A percentile compares a stretch with the other conserved stretches of the same genome.
These are phyloP conservation scores for Linnaemya vulpina DNA, from an alignment of 2,888 invertebrate genomes.

Conservation along the genomic window DNA sequence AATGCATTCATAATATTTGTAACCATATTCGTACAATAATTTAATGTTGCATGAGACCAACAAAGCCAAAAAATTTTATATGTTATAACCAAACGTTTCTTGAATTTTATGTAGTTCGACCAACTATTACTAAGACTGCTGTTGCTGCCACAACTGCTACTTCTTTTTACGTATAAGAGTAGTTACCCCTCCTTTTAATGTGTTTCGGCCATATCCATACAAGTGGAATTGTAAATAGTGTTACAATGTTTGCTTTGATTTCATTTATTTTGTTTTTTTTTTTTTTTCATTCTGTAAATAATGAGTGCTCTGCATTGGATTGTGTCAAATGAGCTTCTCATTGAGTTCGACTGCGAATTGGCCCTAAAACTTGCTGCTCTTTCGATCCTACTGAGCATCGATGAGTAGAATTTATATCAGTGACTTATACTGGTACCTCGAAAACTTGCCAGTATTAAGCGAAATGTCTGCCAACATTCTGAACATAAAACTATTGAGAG, in stretches of 20 bases:
- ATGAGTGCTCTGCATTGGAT: neutral
- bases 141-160: constrained; percentile 27
- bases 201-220: constrained; percentile 56
- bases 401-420: no score
- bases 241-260: constrained; percentile 58
- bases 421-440: no score
- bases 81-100: constrained; percentile 46
- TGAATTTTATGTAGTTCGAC: constrained; percentile 47
- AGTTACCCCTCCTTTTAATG: constrained; percentile 65
- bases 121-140: constrained; percentile 10
- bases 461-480: no score
- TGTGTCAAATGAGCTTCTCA: neutral
- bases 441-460: no score
- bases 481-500: no score
- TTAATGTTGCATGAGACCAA: constrained; percentile 71
- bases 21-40: constrained; percentile 72
- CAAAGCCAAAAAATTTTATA: constrained; percentile 40
- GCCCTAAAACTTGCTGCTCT: no score
- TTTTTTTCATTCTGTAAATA: constrained; percentile 39
- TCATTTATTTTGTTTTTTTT: neutral
- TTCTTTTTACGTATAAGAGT: constrained; percentile 13
- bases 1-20: constrained; percentile 72
- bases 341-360: neutral
- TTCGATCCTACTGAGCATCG: no score
- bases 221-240: constrained; percentile 67